These are phyloP conservation scores for Apogon talboti DNA, from an alignment of 2,797 vertebrate species.

Conservation along the genomic window DNA sequence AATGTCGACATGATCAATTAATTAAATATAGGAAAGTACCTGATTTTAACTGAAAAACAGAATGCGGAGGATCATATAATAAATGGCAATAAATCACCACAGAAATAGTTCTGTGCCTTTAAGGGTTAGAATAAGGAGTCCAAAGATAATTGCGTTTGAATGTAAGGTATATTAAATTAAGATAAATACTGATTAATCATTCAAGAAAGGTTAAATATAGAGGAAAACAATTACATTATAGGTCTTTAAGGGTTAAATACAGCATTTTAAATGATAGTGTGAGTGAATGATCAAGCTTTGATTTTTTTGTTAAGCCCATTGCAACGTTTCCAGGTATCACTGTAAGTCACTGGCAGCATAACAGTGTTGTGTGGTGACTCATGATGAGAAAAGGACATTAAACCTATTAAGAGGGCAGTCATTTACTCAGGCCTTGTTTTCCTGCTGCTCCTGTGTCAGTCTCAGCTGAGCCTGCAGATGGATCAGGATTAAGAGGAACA, in stretches of 20 bases:
- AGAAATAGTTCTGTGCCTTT: neutral
- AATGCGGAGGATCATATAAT: neutral
- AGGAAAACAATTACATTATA: too few species aligned
- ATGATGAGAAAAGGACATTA: conserved; percentile 37
- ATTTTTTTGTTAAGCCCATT: neutral
- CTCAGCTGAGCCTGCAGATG: too few species aligned
- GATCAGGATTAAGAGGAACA: conserved; percentile 15
- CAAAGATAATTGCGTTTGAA: too few species aligned
- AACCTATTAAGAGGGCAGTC: conserved; percentile 13
- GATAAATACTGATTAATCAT: too few species aligned
- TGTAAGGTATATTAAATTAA: too few species aligned
- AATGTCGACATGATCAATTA: too few species aligned
- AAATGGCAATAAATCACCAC: neutral
- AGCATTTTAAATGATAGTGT: too few species aligned
- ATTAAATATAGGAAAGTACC: too few species aligned
- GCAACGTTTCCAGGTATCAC: neutral
- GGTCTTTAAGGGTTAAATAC: too few species aligned
- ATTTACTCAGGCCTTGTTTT: conserved; percentile 25
- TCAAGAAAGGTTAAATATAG: too few species aligned
- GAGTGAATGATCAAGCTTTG: too few species aligned
- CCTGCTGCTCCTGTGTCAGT: conserved; percentile 1
- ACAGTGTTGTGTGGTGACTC: conserved; percentile 10
- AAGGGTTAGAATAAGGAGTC: neutral
- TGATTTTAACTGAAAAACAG: too few species aligned
- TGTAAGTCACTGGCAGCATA: neutral